Base-by-base conservation (phyloP, 2,797 vertebrate species). In the Mus minutoides region DNA sequence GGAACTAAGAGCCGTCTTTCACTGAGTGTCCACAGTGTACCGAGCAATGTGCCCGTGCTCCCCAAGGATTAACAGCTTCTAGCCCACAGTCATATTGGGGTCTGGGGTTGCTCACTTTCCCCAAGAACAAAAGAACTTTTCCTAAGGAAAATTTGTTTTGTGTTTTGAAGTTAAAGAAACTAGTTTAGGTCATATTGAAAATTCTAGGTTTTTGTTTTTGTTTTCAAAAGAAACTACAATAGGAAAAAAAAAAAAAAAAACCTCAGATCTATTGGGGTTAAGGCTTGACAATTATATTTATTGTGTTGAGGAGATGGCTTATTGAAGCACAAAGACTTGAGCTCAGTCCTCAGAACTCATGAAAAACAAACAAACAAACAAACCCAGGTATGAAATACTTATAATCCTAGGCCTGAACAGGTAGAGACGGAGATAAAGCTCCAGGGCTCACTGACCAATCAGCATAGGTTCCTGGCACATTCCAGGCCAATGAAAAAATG, bases 61-160 rank as follows among this genome's bases (percentile, higher is more conserved):
- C 26, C 40, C 87, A 26, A 71, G 76, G 52, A 58, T 60, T 90
- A 52, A 67, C 24, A 80, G 91, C 95, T 96, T 92, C 71, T 11
- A 79, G n/a, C 1, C 75, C 11, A 31, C 2, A 43, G 6, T 6
- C 3, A 54, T 7, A 40, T 12, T 43, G 52, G 29, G 54, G 52
- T 69, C 87, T 88, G 76, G 49, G 22, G 58, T 76, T 76, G 69
- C 29, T 95, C 37, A 58, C 37, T 88, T 82, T 79, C 89, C 62
- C 95, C 60, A 75, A 69, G 46, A 93, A 83, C 76, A 95, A 92
- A 97, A 40, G 46, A 82, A 90, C 1, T 91, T 37, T 76, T 88
- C 96, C 77, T 94, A 60, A 22, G 2, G 62, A 92, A 97, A 77
- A 1, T 0, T 37, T 1, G 0, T 71, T 46, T 21, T 43, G 31